Evolutionary conservation across 2,888 invertebrate genomes (phyloP).

Genomic region (Acrocera orbiculus): DNA sequence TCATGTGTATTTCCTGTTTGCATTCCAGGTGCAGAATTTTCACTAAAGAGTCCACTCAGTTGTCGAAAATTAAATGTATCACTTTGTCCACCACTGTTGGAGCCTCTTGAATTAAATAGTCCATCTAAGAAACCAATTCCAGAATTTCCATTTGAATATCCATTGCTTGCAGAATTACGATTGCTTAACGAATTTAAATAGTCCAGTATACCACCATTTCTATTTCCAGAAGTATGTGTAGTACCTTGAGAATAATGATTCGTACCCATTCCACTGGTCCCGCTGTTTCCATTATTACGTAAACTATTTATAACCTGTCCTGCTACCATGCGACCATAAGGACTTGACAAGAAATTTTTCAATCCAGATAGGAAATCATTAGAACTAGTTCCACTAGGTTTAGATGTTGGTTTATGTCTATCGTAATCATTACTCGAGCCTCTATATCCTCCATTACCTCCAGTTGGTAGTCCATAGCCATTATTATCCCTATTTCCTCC

Average conservation of each 20-base stretch:
- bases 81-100: conserved; percentile 17
- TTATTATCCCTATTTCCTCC: conserved; percentile 12
- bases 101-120: conserved; percentile 1
- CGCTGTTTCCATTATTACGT: conserved; percentile 2
- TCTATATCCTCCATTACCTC: conserved; percentile 18
- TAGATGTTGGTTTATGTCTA: too few relatives aligned
- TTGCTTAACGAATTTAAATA: too few relatives aligned
- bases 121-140: neutral
- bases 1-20: conserved; percentile 14
- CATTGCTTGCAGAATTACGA: too few relatives aligned
- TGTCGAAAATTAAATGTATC: conserved; percentile 25
- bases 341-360: conserved; percentile 5
- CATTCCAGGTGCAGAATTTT: conserved; percentile 18
- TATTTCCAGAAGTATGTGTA: too few relatives aligned
- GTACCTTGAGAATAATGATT: too few relatives aligned
- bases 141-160: too few relatives aligned
- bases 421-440: conserved; percentile 10
- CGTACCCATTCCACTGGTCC: too few relatives aligned
- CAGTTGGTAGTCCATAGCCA: conserved; percentile 9
- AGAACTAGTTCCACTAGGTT: conserved; percentile 15
- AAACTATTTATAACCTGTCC: conserved; percentile 15
- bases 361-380: conserved; percentile 12
- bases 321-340: conserved; percentile 14
- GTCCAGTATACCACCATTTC: too few relatives aligned
- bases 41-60: conserved; percentile 28